phyloP scores from a whole-genome alignment of 2,113 vertebrate species.

The Damaliscus lunatus region DNA sequence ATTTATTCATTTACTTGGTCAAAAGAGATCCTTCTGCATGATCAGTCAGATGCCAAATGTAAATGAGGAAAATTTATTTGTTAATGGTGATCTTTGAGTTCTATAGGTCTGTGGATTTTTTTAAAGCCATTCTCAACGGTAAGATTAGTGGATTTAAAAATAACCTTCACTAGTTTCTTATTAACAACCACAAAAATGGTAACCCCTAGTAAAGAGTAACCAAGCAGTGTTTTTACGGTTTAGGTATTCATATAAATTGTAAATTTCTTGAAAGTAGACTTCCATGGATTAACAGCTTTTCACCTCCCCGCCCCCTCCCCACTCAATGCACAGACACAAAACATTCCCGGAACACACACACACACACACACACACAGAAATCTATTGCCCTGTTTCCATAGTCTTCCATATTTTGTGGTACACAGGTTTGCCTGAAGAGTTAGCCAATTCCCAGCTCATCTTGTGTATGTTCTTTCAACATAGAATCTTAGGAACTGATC shows the following conservation, averaged over 20 bases:
- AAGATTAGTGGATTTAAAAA: background rate
- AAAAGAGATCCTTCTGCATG: background rate
- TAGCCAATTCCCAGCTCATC: background rate
- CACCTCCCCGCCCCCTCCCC: accelerated
- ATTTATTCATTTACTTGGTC: background rate
- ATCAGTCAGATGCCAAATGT: background rate
- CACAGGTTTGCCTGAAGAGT: background rate
- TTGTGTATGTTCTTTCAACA: background rate
- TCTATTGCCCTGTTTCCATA: background rate
- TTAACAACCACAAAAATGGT: background rate
- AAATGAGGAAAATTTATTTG: background rate
- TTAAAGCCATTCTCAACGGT: background rate
- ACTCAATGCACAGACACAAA: background rate
- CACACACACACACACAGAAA: accelerated
- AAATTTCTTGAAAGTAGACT: background rate
- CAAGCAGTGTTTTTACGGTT: background rate
- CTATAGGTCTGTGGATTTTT: background rate
- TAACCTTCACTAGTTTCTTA: background rate
- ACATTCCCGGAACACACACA: background rate
- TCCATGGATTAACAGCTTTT: background rate
- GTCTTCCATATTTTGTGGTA: background rate
- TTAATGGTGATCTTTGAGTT: background rate
- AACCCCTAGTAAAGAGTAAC: background rate
- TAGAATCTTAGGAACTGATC: background rate
- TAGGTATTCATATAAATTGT: background rate